These are phyloP conservation scores for Caenorhabditis sulstoni DNA, from an alignment of 2,888 invertebrate species.

Conservation along the genomic window DNA sequence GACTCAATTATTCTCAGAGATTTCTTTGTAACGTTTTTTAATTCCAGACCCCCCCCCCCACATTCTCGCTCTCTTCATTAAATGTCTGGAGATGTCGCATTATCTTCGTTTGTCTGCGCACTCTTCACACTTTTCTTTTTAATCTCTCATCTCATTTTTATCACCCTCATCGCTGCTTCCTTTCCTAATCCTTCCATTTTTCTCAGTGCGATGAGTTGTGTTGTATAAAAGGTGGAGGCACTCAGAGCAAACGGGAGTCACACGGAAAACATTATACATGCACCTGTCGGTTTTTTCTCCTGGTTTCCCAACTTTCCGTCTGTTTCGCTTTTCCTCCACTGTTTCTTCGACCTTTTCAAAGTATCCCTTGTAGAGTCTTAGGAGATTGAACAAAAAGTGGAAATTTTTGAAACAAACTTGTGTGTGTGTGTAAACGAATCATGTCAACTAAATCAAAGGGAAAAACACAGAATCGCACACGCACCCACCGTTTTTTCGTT, in stretches of 20 bases:
- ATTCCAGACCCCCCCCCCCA: too few species aligned
- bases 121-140: neutral
- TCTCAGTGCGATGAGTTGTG: slow-evolving; percentile 6
- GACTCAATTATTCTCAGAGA: too few species aligned
- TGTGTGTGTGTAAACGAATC: too few species aligned
- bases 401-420: too few species aligned
- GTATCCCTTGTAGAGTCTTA: too few species aligned
- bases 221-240: slow-evolving; percentile 5
- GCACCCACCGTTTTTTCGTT: neutral
- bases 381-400: too few species aligned
- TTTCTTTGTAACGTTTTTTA: too few species aligned
- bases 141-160: slow-evolving; percentile 4
- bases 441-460: neutral
- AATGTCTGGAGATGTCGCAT: too few species aligned
- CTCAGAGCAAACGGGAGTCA: slow-evolving; percentile 1
- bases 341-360: too few species aligned
- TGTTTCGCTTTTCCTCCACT: neutral
- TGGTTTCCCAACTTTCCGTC: neutral
- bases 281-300: neutral
- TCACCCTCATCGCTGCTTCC: neutral
- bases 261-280: slow-evolving; percentile 2
- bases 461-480: slow-evolving; percentile 1
- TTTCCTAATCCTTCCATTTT: neutral
- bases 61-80: too few species aligned
- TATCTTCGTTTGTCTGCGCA: slow-evolving; percentile 3